Conservation (phyloP, 2,888 invertebrate species). For the Mesopsocus fuscifrons region DNA sequence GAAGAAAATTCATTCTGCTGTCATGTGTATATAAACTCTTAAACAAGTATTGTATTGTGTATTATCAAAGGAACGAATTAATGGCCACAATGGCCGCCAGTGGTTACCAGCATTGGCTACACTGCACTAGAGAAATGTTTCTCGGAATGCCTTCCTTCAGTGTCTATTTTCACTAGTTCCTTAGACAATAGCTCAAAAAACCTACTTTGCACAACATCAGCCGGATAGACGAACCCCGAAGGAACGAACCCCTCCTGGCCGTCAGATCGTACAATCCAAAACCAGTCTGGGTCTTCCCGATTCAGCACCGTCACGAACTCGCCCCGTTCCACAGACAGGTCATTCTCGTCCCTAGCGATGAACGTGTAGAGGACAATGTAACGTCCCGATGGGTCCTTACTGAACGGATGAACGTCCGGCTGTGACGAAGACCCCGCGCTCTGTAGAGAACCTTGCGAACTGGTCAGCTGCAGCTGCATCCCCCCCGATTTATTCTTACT, state of each 20-base stretch:
- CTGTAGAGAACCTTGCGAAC: slow-evolving; percentile 31
- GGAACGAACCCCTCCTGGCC: slow-evolving; percentile 93
- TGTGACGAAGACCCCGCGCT: slow-evolving; percentile 26
- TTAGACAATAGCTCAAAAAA: too few relatives aligned
- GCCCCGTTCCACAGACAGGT: slow-evolving; percentile 80
- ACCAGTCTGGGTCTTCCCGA: slow-evolving; percentile 91
- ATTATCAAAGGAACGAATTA: too few relatives aligned
- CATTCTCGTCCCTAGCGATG: slow-evolving; percentile 82
- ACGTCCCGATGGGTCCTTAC: slow-evolving; percentile 65
- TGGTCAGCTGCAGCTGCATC: slow-evolving; percentile 24
- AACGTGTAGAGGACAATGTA: slow-evolving; percentile 88
- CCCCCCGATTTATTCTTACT: slow-evolving; percentile 4
- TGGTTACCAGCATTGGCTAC: too few relatives aligned
- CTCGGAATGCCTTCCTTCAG: too few relatives aligned
- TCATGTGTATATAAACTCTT: too few relatives aligned
- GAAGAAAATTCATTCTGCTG: too few relatives aligned
- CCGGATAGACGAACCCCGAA: slow-evolving; percentile 84
- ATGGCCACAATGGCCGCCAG: too few relatives aligned
- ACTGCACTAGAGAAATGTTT: too few relatives aligned
- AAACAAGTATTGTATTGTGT: too few relatives aligned
- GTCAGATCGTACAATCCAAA: slow-evolving; percentile 83
- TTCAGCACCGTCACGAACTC: slow-evolving; percentile 93
- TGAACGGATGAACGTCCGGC: slow-evolving; percentile 36
- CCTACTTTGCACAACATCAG: slow-evolving; percentile 47
- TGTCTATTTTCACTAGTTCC: too few relatives aligned